Evolutionary conservation across 2,113 vertebrate genomes (phyloP), one percentile per base, ranked within the genome.

Genomic region (Lasiurus borealis): DNA sequence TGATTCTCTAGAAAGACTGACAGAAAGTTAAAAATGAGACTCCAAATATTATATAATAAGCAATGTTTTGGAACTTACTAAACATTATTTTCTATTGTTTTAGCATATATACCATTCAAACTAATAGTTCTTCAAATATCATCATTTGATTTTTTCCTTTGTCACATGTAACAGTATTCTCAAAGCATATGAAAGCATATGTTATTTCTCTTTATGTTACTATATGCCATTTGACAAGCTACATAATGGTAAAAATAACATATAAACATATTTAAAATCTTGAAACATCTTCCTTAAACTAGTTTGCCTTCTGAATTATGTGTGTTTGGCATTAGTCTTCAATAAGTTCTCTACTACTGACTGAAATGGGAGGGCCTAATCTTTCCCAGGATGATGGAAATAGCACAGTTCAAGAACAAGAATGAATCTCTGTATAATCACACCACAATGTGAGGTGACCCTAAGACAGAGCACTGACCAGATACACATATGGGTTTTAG

Each of bases 381-480:
- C 98, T 98, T 98, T 96, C 98, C 93, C 97, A 96, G 97, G 97
- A 95, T 97, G 97, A 96, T 97, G 97, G 57, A 62, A 98, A 97
- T 97, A 97, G 91, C 66, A 95, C 92, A 95, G 98, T 98, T 98
- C 97, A 98, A 98, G 98, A 98, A 97, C 95, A 97, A 98, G 98
- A 98, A 98, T 97, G 98, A 98, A 97, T 98, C 97, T 98, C 98
- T 98, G 98, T 98, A 98, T 98, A 98, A 98, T 99, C 98, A 90
- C 98, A 98, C 98, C 97, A 98, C 98, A 98, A 97, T 98, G 99
- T 97, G 98, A 99, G 98, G 97, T 99, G 98, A 99, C 99, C 98
- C 97, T 98, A 92, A 94, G 19, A 98, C 97, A 95, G 98, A 97
- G 95, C 96, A 97, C 96, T 98, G 98, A 98, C 96, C 98, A 98